Percentiles rank a stretch among this genome's conserved stretches.
These are phyloP conservation scores for Esox masquinongy DNA, from an alignment of 2,797 vertebrate species.

Conservation along the genomic window DNA sequence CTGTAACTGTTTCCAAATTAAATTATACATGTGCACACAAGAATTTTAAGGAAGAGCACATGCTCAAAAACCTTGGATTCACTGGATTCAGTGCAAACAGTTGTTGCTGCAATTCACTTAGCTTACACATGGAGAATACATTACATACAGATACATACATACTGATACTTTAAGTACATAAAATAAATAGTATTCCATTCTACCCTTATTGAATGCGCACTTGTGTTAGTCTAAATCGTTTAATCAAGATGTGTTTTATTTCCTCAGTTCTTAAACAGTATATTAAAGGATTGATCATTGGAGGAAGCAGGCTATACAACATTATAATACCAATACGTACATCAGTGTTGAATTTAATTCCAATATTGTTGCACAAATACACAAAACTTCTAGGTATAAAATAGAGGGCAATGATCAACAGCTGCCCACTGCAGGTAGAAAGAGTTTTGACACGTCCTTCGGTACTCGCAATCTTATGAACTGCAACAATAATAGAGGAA, in stretches of 20 bases:
- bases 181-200: no score
- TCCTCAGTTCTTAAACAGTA: slow-evolving; percentile 73
- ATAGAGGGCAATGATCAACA: neutral
- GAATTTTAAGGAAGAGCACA: no score
- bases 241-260: slow-evolving; percentile 48
- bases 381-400: neutral
- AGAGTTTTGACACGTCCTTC: neutral
- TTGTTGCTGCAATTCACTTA: no score
- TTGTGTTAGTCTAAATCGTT: neutral
- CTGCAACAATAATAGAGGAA: neutral
- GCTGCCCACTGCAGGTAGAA: slow-evolving; percentile 1
- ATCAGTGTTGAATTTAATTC: slow-evolving; percentile 55
- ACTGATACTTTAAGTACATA: no score
- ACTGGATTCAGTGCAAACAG: no score
- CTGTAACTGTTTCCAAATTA: no score
- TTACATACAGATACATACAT: no score
- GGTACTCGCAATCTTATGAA: neutral
- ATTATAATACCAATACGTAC: slow-evolving; percentile 59
- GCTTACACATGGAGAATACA: no score
- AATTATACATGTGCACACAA: no score
- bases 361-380: slow-evolving; percentile 23
- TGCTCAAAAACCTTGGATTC: no score
- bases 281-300: slow-evolving; percentile 76
- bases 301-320: slow-evolving; percentile 61
- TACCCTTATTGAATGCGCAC: no score